Evolutionary conservation across 2,113 vertebrate genomes (phyloP), one percentile per base, ranked within the genome.

Genomic region (Actenoides lindsayi): DNA sequence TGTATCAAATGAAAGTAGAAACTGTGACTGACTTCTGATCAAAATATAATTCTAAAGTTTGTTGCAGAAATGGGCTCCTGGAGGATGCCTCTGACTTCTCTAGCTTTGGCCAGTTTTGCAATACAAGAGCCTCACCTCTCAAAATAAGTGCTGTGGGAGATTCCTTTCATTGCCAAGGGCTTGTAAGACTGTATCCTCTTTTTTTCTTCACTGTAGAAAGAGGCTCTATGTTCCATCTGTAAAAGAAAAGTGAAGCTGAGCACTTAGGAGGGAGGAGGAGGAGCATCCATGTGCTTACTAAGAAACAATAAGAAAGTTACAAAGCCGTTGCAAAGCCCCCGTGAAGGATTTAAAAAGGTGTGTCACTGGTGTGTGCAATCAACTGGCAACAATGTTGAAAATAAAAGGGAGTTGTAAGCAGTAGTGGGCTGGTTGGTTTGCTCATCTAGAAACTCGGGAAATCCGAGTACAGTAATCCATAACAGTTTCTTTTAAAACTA

Each of bases 401-500:
- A 30, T 16, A 42, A 69, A 74, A n/a, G 31, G 70, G 62, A 13
- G 6, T 19, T 5, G 4, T 4, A 11, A 62, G 46, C 46, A 15
- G 41, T 13, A n/a, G 5, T 35, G 51, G 67, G 57, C 39, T 13
- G 0, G 7, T 42, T 48, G 28, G 31, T 89, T 78, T 90, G 73
- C 64, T 90, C 31, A 6, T n/a, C 57, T 79, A 33, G 48, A 78
- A 63, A 51, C 33, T 60, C 5, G 0, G 56, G 54, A 82, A 90
- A 63, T 33, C 13, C 0, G 0, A 53, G 13, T 25, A 13, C 17
- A 27, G 23, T 28, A 21, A 62, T 5, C 27, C 7, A 0, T n/a
- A 37, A 23, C 18, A 41, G 50, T 35, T 85, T 70, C 30, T 16
- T 78, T 68, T 20, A 64, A 68, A 96, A 11, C 24, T 90, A 18